Base-by-base conservation (phyloP, 53 echinoderm and acorn worm genomes). In the Patiria pectinifera region DNA sequence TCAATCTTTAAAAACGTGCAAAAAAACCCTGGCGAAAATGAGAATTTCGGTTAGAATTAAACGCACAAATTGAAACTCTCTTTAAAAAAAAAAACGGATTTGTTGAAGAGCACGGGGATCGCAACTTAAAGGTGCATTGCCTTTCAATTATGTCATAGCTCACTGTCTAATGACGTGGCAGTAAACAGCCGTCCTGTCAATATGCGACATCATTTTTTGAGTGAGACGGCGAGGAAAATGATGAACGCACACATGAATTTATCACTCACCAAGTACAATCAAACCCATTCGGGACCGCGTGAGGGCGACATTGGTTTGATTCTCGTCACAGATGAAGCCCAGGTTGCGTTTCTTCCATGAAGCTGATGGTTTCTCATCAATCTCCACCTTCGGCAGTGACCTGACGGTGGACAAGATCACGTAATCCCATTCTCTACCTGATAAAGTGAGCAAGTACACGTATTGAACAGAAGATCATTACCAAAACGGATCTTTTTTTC, bases 361-460 rank as follows among this genome's bases (percentile, higher is more conserved):
- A 69, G 71, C 86, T 3, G 93, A 91, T 21, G 97, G 97, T 45
- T 84, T 92, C 18, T 97, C 97, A 35, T 97, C 97, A 21, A 97
- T 95, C 89, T 97, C 95, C 1, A 94, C 94, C 82, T 87, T 94
- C 8, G 95, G 95, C 93, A 94, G 91, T 35, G 97, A 97, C 25
- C 97, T 91, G 14, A 97, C 97, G 2, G 95, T 95, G 7, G 95
- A 95, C 63, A 95, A 48, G 59, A 96, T 91, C 26, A 97, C 97
- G 44, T 95, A 94, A 80, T 97, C 95, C 96, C 96, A 96, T 59
- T 97, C 97, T 83, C 96, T 96, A 15, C 97, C 97, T 97, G 93
- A 23, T 18, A 85, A 48, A 71, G 21, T 3, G 43, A 45, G 26
- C 78, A 45, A 3, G 15, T 6, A 35, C 44, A 78, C 70, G 18